Evolutionary conservation across 2,113 vertebrate genomes (phyloP), one percentile per base, ranked within the genome.

Genomic region (Colistium nudipinnis): DNA sequence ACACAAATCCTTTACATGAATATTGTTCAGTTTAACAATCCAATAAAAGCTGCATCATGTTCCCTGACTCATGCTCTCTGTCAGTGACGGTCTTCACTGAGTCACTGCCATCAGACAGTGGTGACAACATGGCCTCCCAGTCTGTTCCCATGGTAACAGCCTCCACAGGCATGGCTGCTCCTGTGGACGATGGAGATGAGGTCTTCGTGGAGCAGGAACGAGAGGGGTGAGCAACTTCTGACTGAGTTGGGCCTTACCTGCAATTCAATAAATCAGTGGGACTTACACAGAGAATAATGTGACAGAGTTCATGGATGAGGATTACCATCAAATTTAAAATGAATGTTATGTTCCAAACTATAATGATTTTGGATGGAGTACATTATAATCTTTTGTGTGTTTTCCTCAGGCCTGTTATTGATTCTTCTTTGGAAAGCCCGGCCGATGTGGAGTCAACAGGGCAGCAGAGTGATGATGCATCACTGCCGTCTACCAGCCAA

Each of bases 101-200:
- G 89, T 95, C 94, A 0, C 86, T 94, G 10, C 87, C 95, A 0
- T 94, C 95, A 1, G 97, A 99, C 2, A 87, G 92, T 1, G 92
- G 92, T 0, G 97, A 98, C 67, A 95, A 98, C 61, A 94, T 95
- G 3, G 95, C 97, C 0, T 99, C 97, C 1, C 97, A 99, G 90
- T 99, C 97, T 0, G 97, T 99, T 75, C 97, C 97, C 1, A 99
- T 98, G 96, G 97, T 98, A 60, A 97, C 96, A 2, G 96, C 97
- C 0, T 96, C 96, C 36, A 94, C 95, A 1, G 92, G 89, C 55
- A 89, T 96, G 55, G 90, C 93, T 9, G 90, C 92, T 7, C 87
- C 93, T 8, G 90, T 91, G 0, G 97, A 98, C 2, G 96, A 98
- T n/a, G 93, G 93, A 0, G 97, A 99, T 17, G 97, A 99, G 79